These are phyloP conservation scores for Ceriagrion tenellum DNA, from an alignment of 2,888 invertebrate species.

Conservation along the genomic window DNA sequence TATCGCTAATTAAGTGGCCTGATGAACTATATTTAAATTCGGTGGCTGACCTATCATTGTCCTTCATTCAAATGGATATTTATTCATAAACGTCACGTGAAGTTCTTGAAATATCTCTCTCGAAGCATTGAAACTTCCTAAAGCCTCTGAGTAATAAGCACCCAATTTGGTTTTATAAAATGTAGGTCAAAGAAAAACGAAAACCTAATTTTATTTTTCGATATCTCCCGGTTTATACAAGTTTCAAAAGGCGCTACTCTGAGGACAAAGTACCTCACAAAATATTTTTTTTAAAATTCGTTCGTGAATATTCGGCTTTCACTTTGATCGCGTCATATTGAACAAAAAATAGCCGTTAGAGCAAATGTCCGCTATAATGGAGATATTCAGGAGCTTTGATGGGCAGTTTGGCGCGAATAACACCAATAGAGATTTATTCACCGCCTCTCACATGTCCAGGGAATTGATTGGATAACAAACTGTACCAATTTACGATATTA, in stretches of 20 bases:
- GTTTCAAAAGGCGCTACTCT: not conserved
- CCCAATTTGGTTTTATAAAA: not conserved
- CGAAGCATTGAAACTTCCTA: no score
- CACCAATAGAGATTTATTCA: not conserved
- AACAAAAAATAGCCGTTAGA: not conserved
- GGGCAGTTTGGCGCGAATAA: constrained; percentile 8
- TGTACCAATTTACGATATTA: not conserved
- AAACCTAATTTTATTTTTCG: not conserved
- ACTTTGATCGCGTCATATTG: not conserved
- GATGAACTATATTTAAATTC: no score
- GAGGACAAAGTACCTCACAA: not conserved
- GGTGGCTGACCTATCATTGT: no score
- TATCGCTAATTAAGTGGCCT: no score
- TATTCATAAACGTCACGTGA: no score
- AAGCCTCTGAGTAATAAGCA: no score
- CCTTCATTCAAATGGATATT: no score
- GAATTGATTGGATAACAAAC: not conserved
- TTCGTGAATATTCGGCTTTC: not conserved
- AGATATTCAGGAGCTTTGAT: not conserved
- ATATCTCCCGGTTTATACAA: not conserved
- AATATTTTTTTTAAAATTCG: not conserved
- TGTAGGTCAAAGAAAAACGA: not conserved
- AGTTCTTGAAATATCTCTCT: no score
- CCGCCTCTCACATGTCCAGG: not conserved
- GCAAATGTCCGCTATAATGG: not conserved